These are phyloP conservation scores for Hetaerina titia DNA, from an alignment of 2,888 invertebrate genomes.

Conservation along the genomic window DNA sequence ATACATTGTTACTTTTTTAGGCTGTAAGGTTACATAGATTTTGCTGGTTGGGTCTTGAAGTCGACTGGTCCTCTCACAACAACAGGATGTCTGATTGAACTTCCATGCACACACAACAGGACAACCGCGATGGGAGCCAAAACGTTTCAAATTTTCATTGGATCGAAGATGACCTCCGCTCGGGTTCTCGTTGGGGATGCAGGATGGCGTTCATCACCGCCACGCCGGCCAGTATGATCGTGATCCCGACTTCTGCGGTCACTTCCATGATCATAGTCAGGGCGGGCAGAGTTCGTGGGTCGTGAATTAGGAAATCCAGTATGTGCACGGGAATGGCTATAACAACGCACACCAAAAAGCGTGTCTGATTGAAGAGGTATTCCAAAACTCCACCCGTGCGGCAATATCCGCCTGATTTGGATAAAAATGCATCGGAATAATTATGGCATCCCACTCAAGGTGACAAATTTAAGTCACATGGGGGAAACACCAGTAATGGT, in stretches of 20 bases:
- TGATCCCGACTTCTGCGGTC: background rate
- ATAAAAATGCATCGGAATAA: background rate
- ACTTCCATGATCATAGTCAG: background rate
- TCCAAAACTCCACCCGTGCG: background rate
- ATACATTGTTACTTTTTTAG: background rate
- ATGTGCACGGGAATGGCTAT: background rate
- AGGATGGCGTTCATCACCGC: background rate
- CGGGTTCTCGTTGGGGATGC: background rate
- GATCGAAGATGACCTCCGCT: background rate
- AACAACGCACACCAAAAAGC: background rate
- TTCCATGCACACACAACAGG: background rate
- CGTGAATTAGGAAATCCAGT: background rate
- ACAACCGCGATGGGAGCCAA: background rate
- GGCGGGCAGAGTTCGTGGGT: background rate
- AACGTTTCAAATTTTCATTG: background rate
- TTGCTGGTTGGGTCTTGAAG: background rate
- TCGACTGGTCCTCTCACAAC: background rate
- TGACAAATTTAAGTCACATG: too few relatives aligned
- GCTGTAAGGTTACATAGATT: background rate
- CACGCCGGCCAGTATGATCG: constrained; percentile 6
- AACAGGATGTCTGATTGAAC: background rate
- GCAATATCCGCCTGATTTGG: background rate
- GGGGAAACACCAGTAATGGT: too few relatives aligned
- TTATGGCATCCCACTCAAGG: too few relatives aligned
- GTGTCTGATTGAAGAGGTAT: background rate